Evolutionary conservation across 1,140 invertebrate species (phyloP), one percentile per base, ranked within the genome.

Genomic region (Conopomorpha cramerella): DNA sequence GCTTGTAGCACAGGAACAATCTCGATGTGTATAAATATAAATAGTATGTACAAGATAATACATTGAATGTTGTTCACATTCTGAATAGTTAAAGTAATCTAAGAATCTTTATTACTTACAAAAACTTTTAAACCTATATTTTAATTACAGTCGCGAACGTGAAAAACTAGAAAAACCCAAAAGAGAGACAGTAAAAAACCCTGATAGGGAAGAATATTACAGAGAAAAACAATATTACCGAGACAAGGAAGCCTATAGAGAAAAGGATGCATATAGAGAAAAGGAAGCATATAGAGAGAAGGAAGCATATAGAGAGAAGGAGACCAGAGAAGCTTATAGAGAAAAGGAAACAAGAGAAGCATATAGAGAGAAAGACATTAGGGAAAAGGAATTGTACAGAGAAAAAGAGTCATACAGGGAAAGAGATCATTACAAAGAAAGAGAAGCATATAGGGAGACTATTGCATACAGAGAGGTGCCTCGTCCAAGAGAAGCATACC

Each of bases 171-270:
- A 76, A 31, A 71, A 66, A 57, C 17, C 49, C 18, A 72, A 70
- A 52, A 51, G 64, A 45, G 72, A 78, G 8, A 39, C 63, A 26
- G 49, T 30, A 47, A 73, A 74, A 48, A 66, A 61, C 46, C 30
- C 57, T 36, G 70, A 72, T 23, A 49, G 67, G 43, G 64, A 82
- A 65, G 77, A 72, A 28, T 62, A 61, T 47, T 68, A 65, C 51
- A 61, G 61, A 52, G 74, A 71, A 55, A 66, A 73, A 45, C 77
- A 81, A 55, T 64, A 67, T 50, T 57, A 41, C 49, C 36, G 42
- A 23, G 46, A 46, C 12, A 50, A 50, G 30, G 51, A 55, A 12
- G 29, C 32, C 8, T 49, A 56, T 16, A 30, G 45, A 14, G 47
- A 49, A 26, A 55, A 50, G 34, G 50, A 51, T 28, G 50, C 39